Conservation (phyloP, 2,888 invertebrate species). For the Cybosia mesomella region DNA sequence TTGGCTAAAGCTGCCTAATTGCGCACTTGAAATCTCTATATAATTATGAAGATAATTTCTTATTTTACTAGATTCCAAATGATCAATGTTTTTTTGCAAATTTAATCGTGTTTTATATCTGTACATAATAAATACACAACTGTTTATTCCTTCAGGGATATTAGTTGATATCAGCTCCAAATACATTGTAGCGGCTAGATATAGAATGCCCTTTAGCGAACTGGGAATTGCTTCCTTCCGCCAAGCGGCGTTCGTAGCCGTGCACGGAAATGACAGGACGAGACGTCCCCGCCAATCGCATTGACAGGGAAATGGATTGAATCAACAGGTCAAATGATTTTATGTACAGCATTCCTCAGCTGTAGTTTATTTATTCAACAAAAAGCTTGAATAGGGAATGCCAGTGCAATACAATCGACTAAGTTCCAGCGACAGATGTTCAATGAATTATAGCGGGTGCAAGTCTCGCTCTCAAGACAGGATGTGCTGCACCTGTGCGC, state of each 20-base stretch:
- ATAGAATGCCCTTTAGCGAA: constrained; percentile 70
- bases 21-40: constrained; percentile 52
- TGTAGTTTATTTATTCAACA: constrained; percentile 34
- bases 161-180: constrained; percentile 19
- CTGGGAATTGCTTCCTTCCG: constrained; percentile 85
- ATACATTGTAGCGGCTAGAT: constrained; percentile 23
- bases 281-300: constrained; percentile 74
- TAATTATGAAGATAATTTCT: constrained; percentile 48
- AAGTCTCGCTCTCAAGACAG: constrained; percentile 66
- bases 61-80: constrained; percentile 42
- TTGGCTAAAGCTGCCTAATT: constrained; percentile 38
- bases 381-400: constrained; percentile 23
- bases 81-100: constrained; percentile 31
- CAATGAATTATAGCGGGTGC: constrained; percentile 71
- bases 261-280: constrained; percentile 80
- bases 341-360: constrained; percentile 32
- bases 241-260: constrained; percentile 60
- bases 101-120: constrained; percentile 21
- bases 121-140: neutral
- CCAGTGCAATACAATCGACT: constrained; percentile 37
- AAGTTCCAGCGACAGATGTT: constrained; percentile 72
- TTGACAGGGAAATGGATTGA: constrained; percentile 78
- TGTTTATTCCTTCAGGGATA: constrained; percentile 19
- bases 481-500: constrained; percentile 82
- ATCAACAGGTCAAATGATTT: constrained; percentile 75